Base-by-base conservation (phyloP, 2,888 invertebrate genomes). In the Balanococcus diminutus region DNA sequence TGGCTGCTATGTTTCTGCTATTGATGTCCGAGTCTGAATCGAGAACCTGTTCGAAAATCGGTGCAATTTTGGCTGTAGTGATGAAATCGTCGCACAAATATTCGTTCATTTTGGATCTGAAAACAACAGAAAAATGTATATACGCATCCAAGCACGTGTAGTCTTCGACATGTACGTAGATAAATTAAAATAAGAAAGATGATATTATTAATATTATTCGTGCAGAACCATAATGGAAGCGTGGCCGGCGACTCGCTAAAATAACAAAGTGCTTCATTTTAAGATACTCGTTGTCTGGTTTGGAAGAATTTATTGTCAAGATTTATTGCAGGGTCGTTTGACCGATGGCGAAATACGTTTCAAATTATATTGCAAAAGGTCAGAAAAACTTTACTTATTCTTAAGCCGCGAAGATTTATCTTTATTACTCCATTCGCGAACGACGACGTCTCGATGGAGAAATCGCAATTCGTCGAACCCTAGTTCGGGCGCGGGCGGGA, bases 91-190 rank as follows among this genome's bases (percentile, higher is more conserved):
- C 72, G 31, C 42, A 84, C 19, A 84, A 31, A 9, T 72, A 84
- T 39, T 84, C 84, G 42, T 84, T 84, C 84, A 84, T 84, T 42
- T 84, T 84, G 19, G 39, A 19, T 42, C 84, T 84, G 84, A 61
- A 46, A 84, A 1, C 46, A 46, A 42, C 2, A n/a, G n/a, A n/a
- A 11, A 42, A 42, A 42, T 42, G n/a, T n/a, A n/a, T 42, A 42
- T 42, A 14, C 11, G 0, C 11, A 11, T 42, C 11, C 4, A 19
- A 6, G 19, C 56, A 56, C 56, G 56, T 16, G 56, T 39, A 39
- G 11, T 19, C 42, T 42, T 42, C 42, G 4, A 36, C 8, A 36
- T 36, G 36, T 36, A 36, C 36, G 8, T 36, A 36, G 4, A 36
- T 36, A 8, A 36, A 36, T 8, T 5, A 46, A 46, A 8, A 46